Evolutionary conservation across 2,113 vertebrate species (phyloP), one percentile per base, ranked within the genome.

Genomic region (Edolisoma coerulescens): DNA sequence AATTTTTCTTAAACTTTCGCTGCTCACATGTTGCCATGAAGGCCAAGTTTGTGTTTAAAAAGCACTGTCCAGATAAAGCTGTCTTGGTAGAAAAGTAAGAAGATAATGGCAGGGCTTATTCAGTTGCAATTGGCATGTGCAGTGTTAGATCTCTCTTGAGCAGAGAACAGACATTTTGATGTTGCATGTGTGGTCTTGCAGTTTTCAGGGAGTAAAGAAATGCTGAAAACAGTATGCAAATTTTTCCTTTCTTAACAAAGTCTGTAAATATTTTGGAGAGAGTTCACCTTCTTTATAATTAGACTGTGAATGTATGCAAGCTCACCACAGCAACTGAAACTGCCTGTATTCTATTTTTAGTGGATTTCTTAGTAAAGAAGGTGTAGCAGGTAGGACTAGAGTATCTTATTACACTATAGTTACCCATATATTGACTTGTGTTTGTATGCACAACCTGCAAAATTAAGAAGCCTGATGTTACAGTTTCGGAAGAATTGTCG

Each of bases 301-400:
- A 44, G 37, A 68, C 35, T 44, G 26, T 84, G 79, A 74, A 60
- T 24, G 24, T 63, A 35, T 89, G 24, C n/a, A 7, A 88, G 54
- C 69, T 93, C 44, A 86, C 37, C 69, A 68, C 75, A 71, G 80
- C 41, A 87, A 49, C 71, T 93, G 82, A 87, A 91, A 84, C 59
- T 63, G 52, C 22, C 44, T 86, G 3, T 84, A 50, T 89, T 83
- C 82, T 95, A 47, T 83, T 96, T 94, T 90, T 90, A 95, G 83
- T 85, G n/a, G 28, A 78, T 93, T 90, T 95, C 52, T 84, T 91
- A 64, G 76, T 75, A 84, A 80, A 85, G 57, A 82, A 87, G 44
- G 60, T 69, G n/a, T 67, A 94, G 74, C 88, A 80, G 45, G 61
- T 86, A 84, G 86, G 45, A 89, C 67, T 41, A 68, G 63, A 71